Evolutionary conservation across 2,797 vertebrate species (phyloP).

Genomic region (Hirundo rustica): DNA sequence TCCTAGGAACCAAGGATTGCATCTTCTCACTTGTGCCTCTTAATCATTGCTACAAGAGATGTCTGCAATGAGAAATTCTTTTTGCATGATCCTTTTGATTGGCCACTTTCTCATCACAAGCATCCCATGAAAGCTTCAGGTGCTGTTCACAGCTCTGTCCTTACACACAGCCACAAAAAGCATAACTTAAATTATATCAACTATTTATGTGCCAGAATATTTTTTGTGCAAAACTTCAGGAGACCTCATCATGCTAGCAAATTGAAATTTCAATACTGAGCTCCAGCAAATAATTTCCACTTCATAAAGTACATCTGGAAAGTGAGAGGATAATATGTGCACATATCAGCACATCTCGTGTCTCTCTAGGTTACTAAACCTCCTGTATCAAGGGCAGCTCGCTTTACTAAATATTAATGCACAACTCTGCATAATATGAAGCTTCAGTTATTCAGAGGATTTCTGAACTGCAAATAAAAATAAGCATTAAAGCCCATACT

Average conservation of each 20-base stretch:
- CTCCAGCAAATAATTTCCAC: background rate
- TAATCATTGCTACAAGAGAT: background rate
- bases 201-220: background rate
- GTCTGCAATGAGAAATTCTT: background rate
- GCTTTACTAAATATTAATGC: background rate
- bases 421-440: background rate
- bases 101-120: background rate
- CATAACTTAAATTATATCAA: background rate
- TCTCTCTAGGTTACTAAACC: background rate
- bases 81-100: background rate
- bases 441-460: background rate
- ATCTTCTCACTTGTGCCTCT: background rate
- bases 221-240: background rate
- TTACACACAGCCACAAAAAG: background rate
- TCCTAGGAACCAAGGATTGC: background rate
- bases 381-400: background rate
- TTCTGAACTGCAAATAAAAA: conserved; percentile 23
- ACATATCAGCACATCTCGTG: background rate
- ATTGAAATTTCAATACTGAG: background rate
- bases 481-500: conserved; percentile 1
- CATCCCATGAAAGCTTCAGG: background rate
- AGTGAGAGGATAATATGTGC: background rate
- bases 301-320: background rate
- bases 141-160: background rate
- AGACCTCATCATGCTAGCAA: background rate